A percentile compares a stretch with the other conserved stretches of the same genome.
These are phyloP conservation scores for Rana temporaria DNA, from an alignment of 2,113 vertebrate genomes.

Conservation along the genomic window DNA sequence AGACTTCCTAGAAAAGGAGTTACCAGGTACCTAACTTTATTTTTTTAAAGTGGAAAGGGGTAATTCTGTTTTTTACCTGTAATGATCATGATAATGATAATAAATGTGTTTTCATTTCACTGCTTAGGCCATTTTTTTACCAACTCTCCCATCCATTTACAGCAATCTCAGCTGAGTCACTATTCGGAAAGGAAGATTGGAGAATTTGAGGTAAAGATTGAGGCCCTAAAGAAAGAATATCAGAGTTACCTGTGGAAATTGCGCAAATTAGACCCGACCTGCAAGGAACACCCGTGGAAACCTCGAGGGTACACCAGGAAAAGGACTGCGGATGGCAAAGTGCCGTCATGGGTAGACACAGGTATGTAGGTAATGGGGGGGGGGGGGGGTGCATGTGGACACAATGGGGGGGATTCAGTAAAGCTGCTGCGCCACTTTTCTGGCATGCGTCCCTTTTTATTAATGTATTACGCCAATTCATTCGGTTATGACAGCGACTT, in stretches of 20 bases:
- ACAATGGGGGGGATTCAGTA: too few species aligned
- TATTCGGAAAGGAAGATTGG: slow-evolving; percentile 81
- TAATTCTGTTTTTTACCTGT: too few species aligned
- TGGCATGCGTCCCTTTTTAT: too few species aligned
- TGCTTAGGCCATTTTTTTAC: background rate
- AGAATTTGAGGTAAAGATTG: slow-evolving; percentile 74
- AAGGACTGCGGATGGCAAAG: slow-evolving; percentile 54
- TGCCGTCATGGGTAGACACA: slow-evolving; percentile 23
- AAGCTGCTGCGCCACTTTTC: too few species aligned
- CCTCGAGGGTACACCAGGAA: slow-evolving; percentile 75
- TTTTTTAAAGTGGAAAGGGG: too few species aligned
- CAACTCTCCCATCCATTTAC: background rate
- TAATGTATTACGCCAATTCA: too few species aligned
- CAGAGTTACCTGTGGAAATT: slow-evolving; percentile 74
- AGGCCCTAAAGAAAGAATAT: slow-evolving; percentile 74
- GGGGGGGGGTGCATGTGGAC: too few species aligned
- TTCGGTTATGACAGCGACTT: too few species aligned
- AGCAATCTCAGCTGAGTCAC: slow-evolving; percentile 81
- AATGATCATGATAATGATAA: too few species aligned
- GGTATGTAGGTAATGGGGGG: slow-evolving; percentile 4
- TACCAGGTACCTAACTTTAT: too few species aligned
- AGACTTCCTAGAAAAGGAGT: too few species aligned
- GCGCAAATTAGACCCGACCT: slow-evolving; percentile 72
- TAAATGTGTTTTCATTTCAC: too few species aligned
- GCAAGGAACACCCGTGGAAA: slow-evolving; percentile 77